A percentile compares a stretch with the other conserved stretches of the same genome.
phyloP scores from a whole-genome alignment of 2,888 invertebrate species.

The Boloria selene region DNA sequence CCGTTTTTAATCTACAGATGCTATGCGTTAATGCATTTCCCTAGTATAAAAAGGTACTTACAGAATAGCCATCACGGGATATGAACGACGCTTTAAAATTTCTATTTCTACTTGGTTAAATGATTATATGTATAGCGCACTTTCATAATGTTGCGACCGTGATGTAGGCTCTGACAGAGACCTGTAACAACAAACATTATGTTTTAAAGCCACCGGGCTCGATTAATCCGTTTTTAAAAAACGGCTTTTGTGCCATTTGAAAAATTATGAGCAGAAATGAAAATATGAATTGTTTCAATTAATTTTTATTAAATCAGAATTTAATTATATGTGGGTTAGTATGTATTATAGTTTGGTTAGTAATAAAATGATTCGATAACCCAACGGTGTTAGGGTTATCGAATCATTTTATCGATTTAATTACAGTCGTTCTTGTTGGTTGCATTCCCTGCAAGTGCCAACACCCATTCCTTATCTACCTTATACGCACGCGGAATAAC shows the following conservation, averaged over 20 bases:
- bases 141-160: constrained; percentile 74
- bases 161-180: constrained; percentile 56
- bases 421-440: constrained; percentile 55
- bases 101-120: constrained; percentile 69
- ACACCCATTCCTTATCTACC: constrained; percentile 61
- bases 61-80: constrained; percentile 71
- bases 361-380: constrained; percentile 43
- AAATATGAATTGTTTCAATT: constrained; percentile 10
- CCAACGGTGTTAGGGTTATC: constrained; percentile 1
- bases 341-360: no score
- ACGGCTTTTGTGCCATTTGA: not conserved
- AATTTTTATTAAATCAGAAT: not conserved
- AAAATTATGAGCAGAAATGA: constrained; percentile 5
- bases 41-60: no score
- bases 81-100: constrained; percentile 57
- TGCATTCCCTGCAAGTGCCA: no score
- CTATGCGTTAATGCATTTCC: no score
- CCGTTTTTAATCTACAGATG: no score
- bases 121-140: constrained; percentile 70
- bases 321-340: no score
- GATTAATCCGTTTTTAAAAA: constrained; percentile 30
- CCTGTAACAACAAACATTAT: constrained; percentile 75
- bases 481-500: constrained; percentile 60
- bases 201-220: no score
- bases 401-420: no score